A percentile compares a stretch with the other conserved stretches of the same genome.
Conservation (phyloP, 2,888 invertebrate genomes). For the Drosophila dives region DNA sequence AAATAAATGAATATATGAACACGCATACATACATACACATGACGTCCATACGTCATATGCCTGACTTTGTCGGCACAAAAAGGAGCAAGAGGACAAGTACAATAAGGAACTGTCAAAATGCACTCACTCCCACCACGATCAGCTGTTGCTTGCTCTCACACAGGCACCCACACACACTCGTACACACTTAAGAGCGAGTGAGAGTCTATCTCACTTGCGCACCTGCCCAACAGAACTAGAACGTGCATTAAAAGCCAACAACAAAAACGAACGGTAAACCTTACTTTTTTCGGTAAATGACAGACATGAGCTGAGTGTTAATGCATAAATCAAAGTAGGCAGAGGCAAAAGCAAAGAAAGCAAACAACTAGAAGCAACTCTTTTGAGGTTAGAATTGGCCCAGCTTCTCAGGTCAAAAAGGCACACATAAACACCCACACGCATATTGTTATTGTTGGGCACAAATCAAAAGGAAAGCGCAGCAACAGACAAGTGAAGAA, state of each 20-base stretch:
- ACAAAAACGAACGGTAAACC: constrained; percentile 56
- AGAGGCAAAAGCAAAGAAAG: constrained; percentile 50
- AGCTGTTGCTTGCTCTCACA: constrained; percentile 73
- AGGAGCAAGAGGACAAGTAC: constrained; percentile 40
- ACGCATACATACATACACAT: not conserved
- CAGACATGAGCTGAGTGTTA: constrained; percentile 48
- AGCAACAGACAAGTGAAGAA: constrained; percentile 19
- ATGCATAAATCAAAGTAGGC: constrained; percentile 52
- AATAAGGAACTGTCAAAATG: constrained; percentile 47
- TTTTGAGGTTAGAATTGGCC: constrained; percentile 72
- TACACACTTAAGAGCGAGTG: constrained; percentile 31
- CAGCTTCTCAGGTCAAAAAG: constrained; percentile 57
- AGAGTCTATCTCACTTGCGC: constrained; percentile 49
- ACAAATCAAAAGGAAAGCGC: constrained; percentile 49
- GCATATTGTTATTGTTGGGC: constrained; percentile 22
- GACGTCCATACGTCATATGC: constrained; percentile 13
- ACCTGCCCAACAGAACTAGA: constrained; percentile 59
- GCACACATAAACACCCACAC: constrained; percentile 21
- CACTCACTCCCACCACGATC: constrained; percentile 58
- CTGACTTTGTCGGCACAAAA: constrained; percentile 30
- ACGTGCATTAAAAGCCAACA: constrained; percentile 49
- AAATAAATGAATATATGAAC: not conserved
- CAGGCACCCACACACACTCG: constrained; percentile 27
- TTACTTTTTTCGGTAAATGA: constrained; percentile 41
- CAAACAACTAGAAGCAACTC: constrained; percentile 32